Evolutionary conservation across 1,140 invertebrate species (phyloP), one percentile per base, ranked within the genome.

Genomic region (Drosophila orena): DNA sequence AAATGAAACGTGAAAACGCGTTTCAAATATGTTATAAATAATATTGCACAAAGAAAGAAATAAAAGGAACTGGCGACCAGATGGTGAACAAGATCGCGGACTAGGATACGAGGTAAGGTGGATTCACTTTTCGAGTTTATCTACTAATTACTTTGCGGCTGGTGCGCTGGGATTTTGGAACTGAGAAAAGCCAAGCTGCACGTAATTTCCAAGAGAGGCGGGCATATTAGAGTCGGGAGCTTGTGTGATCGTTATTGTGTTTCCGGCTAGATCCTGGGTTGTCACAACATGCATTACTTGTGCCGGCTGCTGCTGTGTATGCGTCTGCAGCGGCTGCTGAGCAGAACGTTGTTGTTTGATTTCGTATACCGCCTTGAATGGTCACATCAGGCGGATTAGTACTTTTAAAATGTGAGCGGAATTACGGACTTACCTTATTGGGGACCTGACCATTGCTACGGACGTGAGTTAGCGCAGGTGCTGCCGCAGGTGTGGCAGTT

Each of bases 181-280:
- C 54, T 92, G 80, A 2, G 76, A 65, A 27, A 83, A 84, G 5
- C 77, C 81, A n/a, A 92, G 52, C 59, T 91, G 89, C 30, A 92
- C 81, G 57, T 86, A 89, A 53, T 92, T 92, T 2, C 79, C 76
- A 46, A 92, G 52, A 24, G 85, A 88, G 46, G 76, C 49, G 44
- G 77, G 72, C 24, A 91, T 70, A 66, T 79, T 90, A 14, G 81
- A 66, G 27, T 91, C 91, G 24, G 85, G 59, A 6, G 89, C 80
- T 58, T 91, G 90, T 8, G 85, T 92, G 38, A 92, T 91, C 7
- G 91, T 92, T 42, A 92, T 91, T 14, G 91, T 92, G 47, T 81
- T 89, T 0, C 86, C 78, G 27, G 84, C 76, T 17, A 92, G 37
- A 70, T 92, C 86, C 49, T 84, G 77, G 22, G 86, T 78, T 35